Conservation (phyloP, 2,888 invertebrate genomes). For the Drosophila infuscata region DNA sequence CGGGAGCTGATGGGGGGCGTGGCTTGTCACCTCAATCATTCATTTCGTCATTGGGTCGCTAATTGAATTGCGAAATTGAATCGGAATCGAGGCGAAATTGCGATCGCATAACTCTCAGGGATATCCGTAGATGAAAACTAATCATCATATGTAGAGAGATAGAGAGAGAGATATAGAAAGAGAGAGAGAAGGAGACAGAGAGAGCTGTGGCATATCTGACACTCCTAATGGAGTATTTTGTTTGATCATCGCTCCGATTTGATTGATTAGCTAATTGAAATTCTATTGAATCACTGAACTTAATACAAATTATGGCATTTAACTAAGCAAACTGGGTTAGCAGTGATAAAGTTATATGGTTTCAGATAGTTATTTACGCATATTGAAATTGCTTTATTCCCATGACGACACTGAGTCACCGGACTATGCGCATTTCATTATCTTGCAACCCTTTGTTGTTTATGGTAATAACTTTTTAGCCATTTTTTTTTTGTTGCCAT, state of each 20-base stretch:
- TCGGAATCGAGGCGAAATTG: constrained; percentile 47
- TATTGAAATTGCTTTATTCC: background rate
- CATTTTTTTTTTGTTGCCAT: constrained; percentile 11
- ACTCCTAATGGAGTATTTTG: constrained; percentile 20
- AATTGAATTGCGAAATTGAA: constrained; percentile 70
- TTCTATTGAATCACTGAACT: constrained; percentile 2
- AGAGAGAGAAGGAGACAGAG: background rate
- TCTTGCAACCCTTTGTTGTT: constrained; percentile 45
- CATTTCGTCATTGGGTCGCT: constrained; percentile 67
- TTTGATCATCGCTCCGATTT: constrained; percentile 10
- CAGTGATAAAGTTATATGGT: constrained; percentile 5
- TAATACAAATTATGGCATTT: constrained; percentile 7
- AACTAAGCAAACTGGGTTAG: background rate
- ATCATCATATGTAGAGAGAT: background rate
- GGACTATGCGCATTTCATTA: constrained; percentile 35
- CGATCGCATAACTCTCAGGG: constrained; percentile 60
- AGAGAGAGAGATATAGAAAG: background rate
- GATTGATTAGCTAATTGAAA: constrained; percentile 37
- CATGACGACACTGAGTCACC: constrained; percentile 2
- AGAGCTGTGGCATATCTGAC: background rate
- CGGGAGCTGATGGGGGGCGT: background rate
- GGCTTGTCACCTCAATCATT: constrained; percentile 59
- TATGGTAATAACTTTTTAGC: constrained; percentile 33
- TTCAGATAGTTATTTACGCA: background rate
- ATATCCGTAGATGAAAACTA: constrained; percentile 16